Percentiles rank a stretch among this genome's conserved stretches.
These are phyloP conservation scores for Odontamblyopus rebecca DNA, from an alignment of 2,797 vertebrate genomes.

Conservation along the genomic window DNA sequence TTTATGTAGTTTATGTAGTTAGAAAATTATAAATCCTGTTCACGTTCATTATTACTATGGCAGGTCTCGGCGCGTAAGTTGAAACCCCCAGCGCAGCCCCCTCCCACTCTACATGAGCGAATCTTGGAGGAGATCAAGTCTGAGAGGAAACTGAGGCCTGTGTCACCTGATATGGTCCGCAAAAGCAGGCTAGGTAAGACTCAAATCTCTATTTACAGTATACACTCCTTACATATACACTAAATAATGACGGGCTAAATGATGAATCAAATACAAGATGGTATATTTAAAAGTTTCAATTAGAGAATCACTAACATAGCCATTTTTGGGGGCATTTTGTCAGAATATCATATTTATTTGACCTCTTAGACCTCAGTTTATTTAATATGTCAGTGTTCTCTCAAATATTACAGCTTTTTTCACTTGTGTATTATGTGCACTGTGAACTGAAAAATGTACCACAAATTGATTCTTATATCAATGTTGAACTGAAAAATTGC, in stretches of 20 bases:
- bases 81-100: constrained; percentile 88
- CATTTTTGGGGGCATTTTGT: neutral
- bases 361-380: too few species aligned
- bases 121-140: constrained; percentile 94
- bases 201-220: neutral
- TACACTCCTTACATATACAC: neutral
- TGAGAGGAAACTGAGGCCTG: constrained; percentile 91
- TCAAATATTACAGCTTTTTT: neutral
- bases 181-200: constrained; percentile 86
- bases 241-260: neutral
- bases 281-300: neutral
- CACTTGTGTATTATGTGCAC: neutral
- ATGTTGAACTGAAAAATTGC: neutral
- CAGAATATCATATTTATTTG: neutral
- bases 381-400: neutral
- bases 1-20: neutral
- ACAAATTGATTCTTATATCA: neutral
- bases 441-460: neutral
- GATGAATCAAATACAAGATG: neutral
- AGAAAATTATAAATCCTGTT: neutral
- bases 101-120: constrained; percentile 91
- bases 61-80: constrained; percentile 91
- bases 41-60: neutral
- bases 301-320: neutral
- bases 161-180: constrained; percentile 91